Percentiles rank a stretch among this genome's conserved stretches.
Evolutionary conservation across 2,113 vertebrate genomes (phyloP).

Genomic region (Hassar affinis): DNA sequence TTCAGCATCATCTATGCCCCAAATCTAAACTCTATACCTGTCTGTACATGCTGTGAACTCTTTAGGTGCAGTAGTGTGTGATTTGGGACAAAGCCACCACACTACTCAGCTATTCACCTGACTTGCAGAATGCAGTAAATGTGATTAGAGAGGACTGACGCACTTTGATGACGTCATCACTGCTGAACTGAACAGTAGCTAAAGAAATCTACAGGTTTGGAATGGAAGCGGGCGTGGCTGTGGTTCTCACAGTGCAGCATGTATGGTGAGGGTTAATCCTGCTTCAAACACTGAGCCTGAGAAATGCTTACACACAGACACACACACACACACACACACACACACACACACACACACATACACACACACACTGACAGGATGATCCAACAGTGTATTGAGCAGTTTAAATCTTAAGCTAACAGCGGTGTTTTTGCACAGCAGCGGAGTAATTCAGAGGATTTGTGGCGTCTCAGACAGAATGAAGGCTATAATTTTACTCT

Average conservation of each 20-base stretch:
- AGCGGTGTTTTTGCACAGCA: not conserved
- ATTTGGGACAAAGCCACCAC: not conserved
- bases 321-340: slow-evolving; percentile 20
- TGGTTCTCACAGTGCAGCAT: slow-evolving; percentile 20
- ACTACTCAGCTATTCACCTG: not conserved
- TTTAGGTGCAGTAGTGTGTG: not conserved
- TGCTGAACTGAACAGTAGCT: not conserved
- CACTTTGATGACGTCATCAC: slow-evolving; percentile 17
- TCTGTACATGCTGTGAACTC: not conserved
- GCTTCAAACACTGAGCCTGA: slow-evolving; percentile 23
- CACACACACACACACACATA: slow-evolving; percentile 23
- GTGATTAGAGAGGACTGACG: not conserved
- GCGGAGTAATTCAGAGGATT: slow-evolving; percentile 4
- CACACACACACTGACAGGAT: not conserved
- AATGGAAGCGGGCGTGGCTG: not conserved
- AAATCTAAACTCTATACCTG: not conserved
- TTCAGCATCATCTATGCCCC: not conserved
- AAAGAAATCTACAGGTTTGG: not conserved
- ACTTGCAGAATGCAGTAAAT: not conserved
- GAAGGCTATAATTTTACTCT: slow-evolving; percentile 22
- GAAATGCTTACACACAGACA: slow-evolving; percentile 3
- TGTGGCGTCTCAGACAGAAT: slow-evolving; percentile 21
- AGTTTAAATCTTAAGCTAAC: slow-evolving; percentile 26
- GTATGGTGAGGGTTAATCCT: slow-evolving; percentile 12
- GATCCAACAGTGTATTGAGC: slow-evolving; percentile 11